phyloP scores from a whole-genome alignment of 2,113 vertebrate genomes.

The Lepus timidus region DNA sequence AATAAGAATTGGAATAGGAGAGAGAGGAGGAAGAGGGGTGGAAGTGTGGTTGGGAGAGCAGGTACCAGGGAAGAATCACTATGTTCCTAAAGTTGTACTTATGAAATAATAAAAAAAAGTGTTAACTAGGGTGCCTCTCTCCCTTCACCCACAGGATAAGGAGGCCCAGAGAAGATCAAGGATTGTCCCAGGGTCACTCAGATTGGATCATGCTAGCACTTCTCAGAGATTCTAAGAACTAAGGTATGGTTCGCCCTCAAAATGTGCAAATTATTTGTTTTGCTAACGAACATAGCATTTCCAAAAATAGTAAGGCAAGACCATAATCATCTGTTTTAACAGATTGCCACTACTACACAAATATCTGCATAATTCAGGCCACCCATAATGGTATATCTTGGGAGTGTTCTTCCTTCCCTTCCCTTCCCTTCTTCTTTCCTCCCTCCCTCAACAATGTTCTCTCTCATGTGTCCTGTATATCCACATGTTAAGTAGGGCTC shows the following conservation, averaged over 20 bases:
- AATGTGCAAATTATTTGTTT: neutral
- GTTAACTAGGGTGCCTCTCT: neutral
- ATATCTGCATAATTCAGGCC: neutral
- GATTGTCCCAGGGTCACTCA: neutral
- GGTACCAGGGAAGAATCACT: no score
- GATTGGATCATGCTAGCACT: neutral
- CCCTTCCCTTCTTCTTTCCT: no score
- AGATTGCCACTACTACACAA: neutral
- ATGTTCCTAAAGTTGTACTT: no score
- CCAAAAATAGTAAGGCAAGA: neutral
- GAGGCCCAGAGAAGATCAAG: neutral
- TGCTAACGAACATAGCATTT: constrained; percentile 13
- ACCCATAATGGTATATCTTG: neutral
- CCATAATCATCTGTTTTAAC: neutral
- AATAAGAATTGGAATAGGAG: no score
- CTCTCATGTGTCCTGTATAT: neutral
- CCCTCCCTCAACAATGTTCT: neutral
- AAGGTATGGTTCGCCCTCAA: neutral
- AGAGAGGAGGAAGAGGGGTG: no score
- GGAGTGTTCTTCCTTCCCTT: neutral
- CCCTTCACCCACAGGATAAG: neutral
- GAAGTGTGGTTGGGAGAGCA: no score
- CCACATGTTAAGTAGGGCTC: neutral
- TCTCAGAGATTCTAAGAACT: neutral
- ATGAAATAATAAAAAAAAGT: neutral